Conservation (phyloP, 1,140 invertebrate genomes). For the Galleria mellonella region DNA sequence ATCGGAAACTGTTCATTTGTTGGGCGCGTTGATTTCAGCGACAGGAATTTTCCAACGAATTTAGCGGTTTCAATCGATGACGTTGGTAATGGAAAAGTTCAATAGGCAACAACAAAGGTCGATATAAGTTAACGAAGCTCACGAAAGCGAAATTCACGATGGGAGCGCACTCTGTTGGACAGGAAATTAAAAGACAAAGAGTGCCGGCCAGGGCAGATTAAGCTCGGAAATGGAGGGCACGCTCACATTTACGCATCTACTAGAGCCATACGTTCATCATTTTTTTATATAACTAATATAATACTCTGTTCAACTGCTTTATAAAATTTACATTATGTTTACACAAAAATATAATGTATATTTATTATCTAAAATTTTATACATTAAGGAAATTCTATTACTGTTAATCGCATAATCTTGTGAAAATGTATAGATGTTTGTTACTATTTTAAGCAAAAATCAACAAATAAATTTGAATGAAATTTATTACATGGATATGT, state of each 20-base stretch:
- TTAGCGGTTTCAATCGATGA: constrained; percentile 65
- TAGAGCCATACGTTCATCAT: too few species aligned
- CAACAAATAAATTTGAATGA: too few species aligned
- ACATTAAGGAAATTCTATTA: too few species aligned
- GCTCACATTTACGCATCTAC: constrained; percentile 32
- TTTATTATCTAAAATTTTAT: too few species aligned
- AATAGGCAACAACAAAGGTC: constrained; percentile 66
- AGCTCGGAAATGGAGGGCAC: constrained; percentile 62
- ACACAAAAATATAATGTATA: too few species aligned
- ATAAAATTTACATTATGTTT: too few species aligned
- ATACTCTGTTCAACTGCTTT: background rate
- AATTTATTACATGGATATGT: too few species aligned
- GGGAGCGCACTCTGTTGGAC: constrained; percentile 50
- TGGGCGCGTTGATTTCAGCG: constrained; percentile 24
- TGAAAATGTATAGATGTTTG: too few species aligned
- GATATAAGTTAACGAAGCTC: constrained; percentile 68
- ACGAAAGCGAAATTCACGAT: constrained; percentile 67
- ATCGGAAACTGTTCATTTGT: constrained; percentile 33
- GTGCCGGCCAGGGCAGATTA: constrained; percentile 57
- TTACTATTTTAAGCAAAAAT: too few species aligned
- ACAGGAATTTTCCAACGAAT: constrained; percentile 59
- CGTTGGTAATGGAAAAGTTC: constrained; percentile 68
- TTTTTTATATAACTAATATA: constrained; percentile 5
- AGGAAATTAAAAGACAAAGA: constrained; percentile 74
- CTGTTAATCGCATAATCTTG: too few species aligned